phyloP scores from a whole-genome alignment of 2,888 invertebrate species.

The Drosophila borealis region DNA sequence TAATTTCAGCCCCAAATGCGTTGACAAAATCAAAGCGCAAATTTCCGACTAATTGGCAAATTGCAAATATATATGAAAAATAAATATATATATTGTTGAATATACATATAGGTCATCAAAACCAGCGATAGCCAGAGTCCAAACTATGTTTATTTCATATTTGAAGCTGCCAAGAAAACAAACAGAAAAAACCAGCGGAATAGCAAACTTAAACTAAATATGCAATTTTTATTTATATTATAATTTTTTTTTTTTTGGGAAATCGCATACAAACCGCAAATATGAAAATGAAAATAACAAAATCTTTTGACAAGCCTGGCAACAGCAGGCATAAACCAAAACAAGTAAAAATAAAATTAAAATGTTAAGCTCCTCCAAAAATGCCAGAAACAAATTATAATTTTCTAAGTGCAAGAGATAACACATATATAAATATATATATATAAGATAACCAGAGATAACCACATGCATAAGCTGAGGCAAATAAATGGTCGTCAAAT shows the following conservation, averaged over 20 bases:
- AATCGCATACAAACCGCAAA: conserved; percentile 34
- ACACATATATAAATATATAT: not conserved
- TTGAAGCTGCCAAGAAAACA: not conserved
- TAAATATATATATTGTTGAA: too few relatives aligned
- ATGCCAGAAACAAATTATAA: not conserved
- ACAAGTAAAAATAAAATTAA: conserved; percentile 26
- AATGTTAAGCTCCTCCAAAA: conserved; percentile 20
- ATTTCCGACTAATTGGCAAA: conserved; percentile 43
- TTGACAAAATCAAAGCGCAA: conserved; percentile 46
- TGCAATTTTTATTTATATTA: not conserved
- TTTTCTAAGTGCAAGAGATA: conserved; percentile 1
- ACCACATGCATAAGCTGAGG: conserved; percentile 10
- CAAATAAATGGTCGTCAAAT: conserved; percentile 14
- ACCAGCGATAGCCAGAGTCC: not conserved
- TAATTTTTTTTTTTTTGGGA: not conserved
- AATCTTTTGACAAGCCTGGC: conserved; percentile 29
- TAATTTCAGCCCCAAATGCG: conserved; percentile 53
- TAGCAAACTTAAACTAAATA: conserved; percentile 1
- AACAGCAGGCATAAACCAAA: conserved; percentile 12
- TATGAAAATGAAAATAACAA: conserved; percentile 35
- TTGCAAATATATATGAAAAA: not conserved
- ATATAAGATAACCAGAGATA: conserved; percentile 2
- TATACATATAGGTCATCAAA: conserved; percentile 4
- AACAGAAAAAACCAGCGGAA: not conserved
- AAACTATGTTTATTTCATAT: conserved; percentile 10